Conservation (phyloP, 2,888 invertebrate species). For the Watsonalla cultraria region DNA sequence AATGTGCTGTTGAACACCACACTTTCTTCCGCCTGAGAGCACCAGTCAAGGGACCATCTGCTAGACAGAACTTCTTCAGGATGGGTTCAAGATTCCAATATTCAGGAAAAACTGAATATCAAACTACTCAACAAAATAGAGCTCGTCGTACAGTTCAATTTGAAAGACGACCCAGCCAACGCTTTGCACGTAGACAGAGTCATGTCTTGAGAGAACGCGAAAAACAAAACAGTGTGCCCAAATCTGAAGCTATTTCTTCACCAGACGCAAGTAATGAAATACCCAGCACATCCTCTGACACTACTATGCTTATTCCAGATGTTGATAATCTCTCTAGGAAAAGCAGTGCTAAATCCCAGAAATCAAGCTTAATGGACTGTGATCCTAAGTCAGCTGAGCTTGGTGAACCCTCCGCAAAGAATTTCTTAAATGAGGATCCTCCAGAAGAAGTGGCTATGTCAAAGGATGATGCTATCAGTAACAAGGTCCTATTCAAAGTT, state of each 20-base stretch:
- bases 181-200: conserved; percentile 95
- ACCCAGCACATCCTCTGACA: conserved; percentile 47
- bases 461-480: conserved; percentile 71
- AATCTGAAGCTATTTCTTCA: conserved; percentile 45
- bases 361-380: conserved; percentile 62
- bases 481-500: conserved; percentile 67
- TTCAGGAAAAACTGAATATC: conserved; percentile 98
- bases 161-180: conserved; percentile 96
- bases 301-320: conserved; percentile 33
- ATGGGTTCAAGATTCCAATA: conserved; percentile 98
- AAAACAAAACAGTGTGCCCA: conserved; percentile 67
- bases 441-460: conserved; percentile 58
- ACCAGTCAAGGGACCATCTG: conserved; percentile 91
- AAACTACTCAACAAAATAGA: conserved; percentile 94
- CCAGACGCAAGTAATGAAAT: conserved; percentile 43
- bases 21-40: conserved; percentile 97
- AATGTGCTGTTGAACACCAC: conserved; percentile 99
- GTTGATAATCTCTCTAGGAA: conserved; percentile 66
- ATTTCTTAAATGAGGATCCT: conserved; percentile 57
- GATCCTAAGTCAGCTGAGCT: conserved; percentile 35
- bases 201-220: conserved; percentile 91
- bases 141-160: conserved; percentile 96
- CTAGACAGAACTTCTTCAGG: conserved; percentile 96
- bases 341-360: conserved; percentile 78
- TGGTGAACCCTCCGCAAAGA: conserved; percentile 61